Evolutionary conservation across 1,140 invertebrate species (phyloP), one percentile per base, ranked within the genome.

Genomic region (Aphelenchoides besseyi): DNA sequence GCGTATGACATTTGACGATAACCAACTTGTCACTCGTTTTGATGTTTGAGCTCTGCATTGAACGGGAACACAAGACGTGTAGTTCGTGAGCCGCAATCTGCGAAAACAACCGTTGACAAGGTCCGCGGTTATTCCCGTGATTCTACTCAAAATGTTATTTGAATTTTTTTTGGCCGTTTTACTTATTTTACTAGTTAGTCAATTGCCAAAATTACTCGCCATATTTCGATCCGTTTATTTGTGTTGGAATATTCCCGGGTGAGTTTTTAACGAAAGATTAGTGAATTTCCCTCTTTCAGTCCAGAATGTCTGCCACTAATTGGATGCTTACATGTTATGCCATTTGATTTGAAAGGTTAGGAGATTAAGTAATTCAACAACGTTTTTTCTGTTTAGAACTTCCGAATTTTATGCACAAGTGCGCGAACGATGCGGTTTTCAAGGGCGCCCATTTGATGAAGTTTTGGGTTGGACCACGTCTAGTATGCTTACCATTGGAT

Each of bases 231-330:
- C n/a, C n/a, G 37, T 41, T n/a, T 41, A 41, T 41, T 41, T 41
- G 5, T 41, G n/a, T n/a, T n/a, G n/a, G n/a, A n/a, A n/a, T n/a
- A n/a, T n/a, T n/a, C n/a, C n/a, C n/a, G n/a, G n/a, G n/a, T n/a
- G n/a, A n/a, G n/a, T n/a, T n/a, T n/a, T n/a, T n/a, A n/a, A n/a
- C n/a, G n/a, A n/a, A n/a, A n/a, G n/a, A n/a, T n/a, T n/a, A n/a
- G n/a, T n/a, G n/a, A n/a, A n/a, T n/a, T n/a, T n/a, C n/a, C n/a
- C n/a, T n/a, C n/a, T n/a, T n/a, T n/a, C n/a, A n/a, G n/a, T n/a
- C 55, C 55, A 23, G 12, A 5, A 59, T 59, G 55, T 33, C 18
- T 59, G 26, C 55, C 55, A 33, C 5, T 59, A 33, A 59, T 59
- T 33, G 55, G 55, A 28, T 59, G 55, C 18, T 8, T 59, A 8